These are phyloP conservation scores for Molossus alvarezi DNA, from an alignment of 2,797 vertebrate species.

Conservation along the genomic window DNA sequence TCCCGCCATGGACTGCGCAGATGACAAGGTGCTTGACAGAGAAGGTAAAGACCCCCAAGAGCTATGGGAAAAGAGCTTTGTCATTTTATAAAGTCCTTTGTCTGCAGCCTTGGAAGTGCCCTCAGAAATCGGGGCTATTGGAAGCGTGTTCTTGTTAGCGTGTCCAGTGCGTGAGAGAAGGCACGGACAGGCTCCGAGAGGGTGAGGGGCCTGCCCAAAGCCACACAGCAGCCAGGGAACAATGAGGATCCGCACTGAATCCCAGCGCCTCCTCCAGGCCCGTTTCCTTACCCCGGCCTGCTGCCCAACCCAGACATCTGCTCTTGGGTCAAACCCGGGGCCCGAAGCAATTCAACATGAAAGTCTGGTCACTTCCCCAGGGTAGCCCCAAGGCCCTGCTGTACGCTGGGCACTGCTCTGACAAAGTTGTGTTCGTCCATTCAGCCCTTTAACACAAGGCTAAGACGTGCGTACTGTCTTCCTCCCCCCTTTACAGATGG, in stretches of 20 bases:
- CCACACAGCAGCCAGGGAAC: not conserved
- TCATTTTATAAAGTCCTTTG: rapidly evolving
- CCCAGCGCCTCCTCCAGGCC: rapidly evolving
- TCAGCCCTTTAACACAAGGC: not conserved
- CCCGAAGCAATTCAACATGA: not conserved
- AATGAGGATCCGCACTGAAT: rapidly evolving
- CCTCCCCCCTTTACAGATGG: not conserved
- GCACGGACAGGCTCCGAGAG: not conserved
- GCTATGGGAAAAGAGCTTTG: rapidly evolving
- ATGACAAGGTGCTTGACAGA: not conserved
- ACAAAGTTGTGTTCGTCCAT: not conserved
- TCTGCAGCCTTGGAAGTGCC: not conserved
- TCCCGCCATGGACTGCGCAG: conserved; percentile 30
- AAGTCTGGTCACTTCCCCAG: not conserved
- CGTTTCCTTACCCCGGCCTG: rapidly evolving
- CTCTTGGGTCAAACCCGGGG: not conserved
- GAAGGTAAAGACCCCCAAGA: conserved; percentile 62
- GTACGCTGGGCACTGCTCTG: rapidly evolving
- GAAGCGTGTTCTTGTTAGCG: not conserved
- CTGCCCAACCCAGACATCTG: not conserved
- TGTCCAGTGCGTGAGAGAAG: not conserved
- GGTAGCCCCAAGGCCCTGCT: not conserved
- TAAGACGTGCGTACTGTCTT: not conserved
- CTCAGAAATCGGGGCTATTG: not conserved
- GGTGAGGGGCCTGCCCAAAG: not conserved